Percentiles rank a stretch among this genome's conserved stretches.
These are phyloP conservation scores for Catamblyrhynchus diadema DNA, from an alignment of 2,797 vertebrate species.

Conservation along the genomic window DNA sequence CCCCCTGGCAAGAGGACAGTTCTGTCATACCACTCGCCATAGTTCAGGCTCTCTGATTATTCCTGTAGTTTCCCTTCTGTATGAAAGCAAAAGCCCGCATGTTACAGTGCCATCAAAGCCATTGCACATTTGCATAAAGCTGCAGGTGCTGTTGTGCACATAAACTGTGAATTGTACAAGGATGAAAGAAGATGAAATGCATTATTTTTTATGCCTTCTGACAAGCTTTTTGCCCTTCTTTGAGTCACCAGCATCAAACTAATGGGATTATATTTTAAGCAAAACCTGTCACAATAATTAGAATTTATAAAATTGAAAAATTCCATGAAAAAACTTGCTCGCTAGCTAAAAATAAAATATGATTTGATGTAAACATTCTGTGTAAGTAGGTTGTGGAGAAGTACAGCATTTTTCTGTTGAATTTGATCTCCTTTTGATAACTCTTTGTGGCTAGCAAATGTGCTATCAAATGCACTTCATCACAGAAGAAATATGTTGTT, in stretches of 20 bases:
- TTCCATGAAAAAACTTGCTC: not conserved
- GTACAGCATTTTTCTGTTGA: not conserved
- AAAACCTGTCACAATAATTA: not conserved
- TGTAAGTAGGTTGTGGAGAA: not conserved
- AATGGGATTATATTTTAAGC: not conserved
- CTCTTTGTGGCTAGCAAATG: not conserved
- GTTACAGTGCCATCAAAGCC: not conserved
- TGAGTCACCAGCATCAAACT: not conserved
- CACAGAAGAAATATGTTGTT: not conserved
- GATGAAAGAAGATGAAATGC: not conserved
- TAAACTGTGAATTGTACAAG: not conserved
- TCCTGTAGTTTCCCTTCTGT: not conserved
- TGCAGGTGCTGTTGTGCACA: not conserved
- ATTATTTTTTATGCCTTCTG: not conserved
- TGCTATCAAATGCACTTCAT: not conserved
- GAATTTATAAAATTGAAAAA: not conserved
- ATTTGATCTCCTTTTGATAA: not conserved
- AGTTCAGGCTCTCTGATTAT: not conserved
- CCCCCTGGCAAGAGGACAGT: accelerated
- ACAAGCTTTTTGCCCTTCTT: not conserved
- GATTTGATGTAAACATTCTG: not conserved
- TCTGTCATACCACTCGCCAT: accelerated
- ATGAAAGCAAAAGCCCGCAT: not conserved
- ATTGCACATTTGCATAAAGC: not conserved
- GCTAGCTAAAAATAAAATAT: not conserved